Evolutionary conservation across 2,888 invertebrate genomes (phyloP), one percentile per base, ranked within the genome.

Genomic region (Molanna angustata): DNA sequence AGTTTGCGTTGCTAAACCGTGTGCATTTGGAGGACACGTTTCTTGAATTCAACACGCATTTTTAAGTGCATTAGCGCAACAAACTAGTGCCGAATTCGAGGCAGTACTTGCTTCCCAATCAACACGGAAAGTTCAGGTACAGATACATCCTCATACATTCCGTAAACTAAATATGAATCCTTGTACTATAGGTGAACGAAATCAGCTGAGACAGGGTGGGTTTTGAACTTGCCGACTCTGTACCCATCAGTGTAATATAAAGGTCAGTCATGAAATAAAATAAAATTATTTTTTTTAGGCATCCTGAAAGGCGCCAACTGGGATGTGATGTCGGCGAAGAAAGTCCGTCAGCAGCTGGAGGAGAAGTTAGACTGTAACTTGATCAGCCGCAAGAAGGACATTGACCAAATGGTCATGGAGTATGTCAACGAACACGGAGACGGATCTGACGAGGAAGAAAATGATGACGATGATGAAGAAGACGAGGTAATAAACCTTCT

Each of bases 301-400:
- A 91, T 95, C 66, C 79, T 96, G 19, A 87, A 92, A 72, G 86
- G 86, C 70, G 92, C 93, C 6, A 90, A 95, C 68, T 79, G 95
- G 17, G 82, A 86, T 6, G 83, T 85, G 48, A 87, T 90, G 60
- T 90, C 95, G 2, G 87, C 92, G 4, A 95, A 94, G 68, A 91
- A 91, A 69, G 92, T 96, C 13, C 83, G 94, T 40, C 85, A 86
- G 67, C 85, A 89, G 65, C 74, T 96, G 60, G 93, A 95, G 69
- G 84, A 87, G 61, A 86, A 87, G 63, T 78, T 94, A 6, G 86
- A 84, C 31, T 77, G 83, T 44, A 90, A 93, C 62, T 76, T 96
- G 40, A 74, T 84, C 4, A 81, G 71, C 42, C 88, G 91, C 64
- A 93, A 90, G 71, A 86, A 89, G 67, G 84, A 91, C 69, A 89